Evolutionary conservation across 2,113 vertebrate genomes (phyloP).

Genomic region (Leucopternis melanops): DNA sequence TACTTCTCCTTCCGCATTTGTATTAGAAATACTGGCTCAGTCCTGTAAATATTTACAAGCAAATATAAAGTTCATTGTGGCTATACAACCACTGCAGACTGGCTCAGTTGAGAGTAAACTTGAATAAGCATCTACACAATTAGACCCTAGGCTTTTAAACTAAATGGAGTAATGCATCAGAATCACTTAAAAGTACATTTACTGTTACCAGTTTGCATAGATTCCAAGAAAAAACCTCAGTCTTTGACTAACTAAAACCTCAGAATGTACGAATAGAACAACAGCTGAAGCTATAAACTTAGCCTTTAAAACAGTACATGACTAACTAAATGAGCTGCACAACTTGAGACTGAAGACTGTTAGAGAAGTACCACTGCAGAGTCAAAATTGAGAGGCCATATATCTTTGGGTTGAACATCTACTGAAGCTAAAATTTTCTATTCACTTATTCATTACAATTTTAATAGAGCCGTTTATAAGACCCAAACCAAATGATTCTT

Average conservation of each 20-base stretch:
- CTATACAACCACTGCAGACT: background rate
- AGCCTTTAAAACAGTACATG: background rate
- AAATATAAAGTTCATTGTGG: background rate
- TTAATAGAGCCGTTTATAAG: background rate
- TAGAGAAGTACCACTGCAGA: background rate
- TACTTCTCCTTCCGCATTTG: background rate
- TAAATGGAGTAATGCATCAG: background rate
- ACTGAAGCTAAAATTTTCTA: background rate
- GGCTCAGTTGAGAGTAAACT: background rate
- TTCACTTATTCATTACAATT: background rate
- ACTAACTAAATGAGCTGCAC: background rate
- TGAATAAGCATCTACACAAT: background rate
- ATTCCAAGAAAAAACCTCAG: background rate
- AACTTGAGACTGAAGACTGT: background rate
- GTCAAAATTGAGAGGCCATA: background rate
- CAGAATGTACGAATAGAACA: background rate
- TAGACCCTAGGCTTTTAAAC: background rate
- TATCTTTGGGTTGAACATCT: background rate
- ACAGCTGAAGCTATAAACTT: background rate
- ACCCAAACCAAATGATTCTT: background rate
- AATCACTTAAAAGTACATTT: background rate
- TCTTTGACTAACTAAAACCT: background rate
- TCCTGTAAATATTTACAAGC: background rate
- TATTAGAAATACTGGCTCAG: background rate
- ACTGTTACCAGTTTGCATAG: background rate